These are phyloP conservation scores for Cercocebus atys DNA, from an alignment of 2,113 vertebrate species.

Conservation along the genomic window DNA sequence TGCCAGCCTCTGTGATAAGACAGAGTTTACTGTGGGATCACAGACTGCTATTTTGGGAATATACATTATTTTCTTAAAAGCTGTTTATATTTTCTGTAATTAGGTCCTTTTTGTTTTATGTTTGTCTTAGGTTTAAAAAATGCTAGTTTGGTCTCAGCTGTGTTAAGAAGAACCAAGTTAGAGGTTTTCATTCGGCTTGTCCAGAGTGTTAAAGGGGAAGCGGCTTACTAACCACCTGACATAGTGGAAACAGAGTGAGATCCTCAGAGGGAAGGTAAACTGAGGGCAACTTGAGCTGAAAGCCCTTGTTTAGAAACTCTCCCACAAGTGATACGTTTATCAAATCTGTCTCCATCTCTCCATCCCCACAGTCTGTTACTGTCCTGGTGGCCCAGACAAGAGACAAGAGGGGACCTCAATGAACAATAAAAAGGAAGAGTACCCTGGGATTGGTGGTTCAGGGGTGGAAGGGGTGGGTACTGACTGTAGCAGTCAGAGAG, in stretches of 20 bases:
- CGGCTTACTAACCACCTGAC: not conserved
- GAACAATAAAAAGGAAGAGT: not conserved
- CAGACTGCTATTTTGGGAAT: not conserved
- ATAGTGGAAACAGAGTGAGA: not conserved
- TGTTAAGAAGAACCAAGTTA: slow-evolving; percentile 58
- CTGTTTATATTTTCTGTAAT: slow-evolving; percentile 43
- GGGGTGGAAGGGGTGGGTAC: not conserved
- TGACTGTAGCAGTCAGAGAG: not conserved
- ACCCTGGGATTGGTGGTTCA: not conserved
- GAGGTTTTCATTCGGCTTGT: slow-evolving; percentile 43
- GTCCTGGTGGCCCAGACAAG: not conserved
- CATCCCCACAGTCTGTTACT: not conserved
- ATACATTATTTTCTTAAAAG: not conserved
- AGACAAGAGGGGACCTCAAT: not conserved
- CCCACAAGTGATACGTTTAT: not conserved
- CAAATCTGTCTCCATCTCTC: not conserved
- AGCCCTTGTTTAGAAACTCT: not conserved
- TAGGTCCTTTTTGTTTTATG: not conserved
- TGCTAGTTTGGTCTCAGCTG: slow-evolving; percentile 47
- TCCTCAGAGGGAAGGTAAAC: not conserved
- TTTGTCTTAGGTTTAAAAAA: slow-evolving; percentile 33
- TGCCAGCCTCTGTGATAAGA: not conserved
- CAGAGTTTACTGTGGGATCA: not conserved
- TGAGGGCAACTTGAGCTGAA: not conserved
- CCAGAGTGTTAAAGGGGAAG: slow-evolving; percentile 67